Evolutionary conservation across 1,140 invertebrate species (phyloP), one percentile per base, ranked within the genome.

Genomic region (Ips nitidus): DNA sequence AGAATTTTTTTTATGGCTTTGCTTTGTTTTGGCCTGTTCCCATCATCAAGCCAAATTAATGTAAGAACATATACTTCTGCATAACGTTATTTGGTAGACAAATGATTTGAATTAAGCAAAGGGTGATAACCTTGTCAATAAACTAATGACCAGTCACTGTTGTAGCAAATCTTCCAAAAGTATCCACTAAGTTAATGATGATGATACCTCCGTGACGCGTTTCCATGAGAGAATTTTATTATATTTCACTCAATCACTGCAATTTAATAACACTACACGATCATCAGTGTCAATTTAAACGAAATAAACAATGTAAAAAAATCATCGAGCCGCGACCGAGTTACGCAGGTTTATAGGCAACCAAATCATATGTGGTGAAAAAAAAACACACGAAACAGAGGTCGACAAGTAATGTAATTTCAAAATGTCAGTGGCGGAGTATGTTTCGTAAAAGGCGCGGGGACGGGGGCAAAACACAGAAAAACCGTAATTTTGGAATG

Each of bases 401-500:
- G 55, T 57, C 55, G 55, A 8, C 36, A 40, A 57, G 8, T 38
- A 57, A 57, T 57, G 40, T 57, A 57, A 57, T 57, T 57, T 57
- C 55, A 57, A 57, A 57, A 57, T 57, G 55, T 41, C 55, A 57
- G n/a, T 1, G 45, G 7, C 45, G 45, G 22, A 22, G 52, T 22
- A 22, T 52, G 55, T 57, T 57, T 57, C 55, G 55, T 40, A 57
- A 57, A 5, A 4, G 4, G 52, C 3, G 52, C 52, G n/a, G 52
- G n/a, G n/a, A 40, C 4, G 39, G 7, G 5, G 55, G 55, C 41
- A 2, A 38, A 2, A 40, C 39, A 57, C 55, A 38, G 45, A 5
- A 37, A 40, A 57, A 57, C 39, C 8, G 55, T 57, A 57, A 57
- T 57, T 57, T 57, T 50, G 7, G 5, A 57, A 39, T 41, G 36